Evolutionary conservation across 2,797 vertebrate genomes (phyloP).

Genomic region (Morelia viridis): DNA sequence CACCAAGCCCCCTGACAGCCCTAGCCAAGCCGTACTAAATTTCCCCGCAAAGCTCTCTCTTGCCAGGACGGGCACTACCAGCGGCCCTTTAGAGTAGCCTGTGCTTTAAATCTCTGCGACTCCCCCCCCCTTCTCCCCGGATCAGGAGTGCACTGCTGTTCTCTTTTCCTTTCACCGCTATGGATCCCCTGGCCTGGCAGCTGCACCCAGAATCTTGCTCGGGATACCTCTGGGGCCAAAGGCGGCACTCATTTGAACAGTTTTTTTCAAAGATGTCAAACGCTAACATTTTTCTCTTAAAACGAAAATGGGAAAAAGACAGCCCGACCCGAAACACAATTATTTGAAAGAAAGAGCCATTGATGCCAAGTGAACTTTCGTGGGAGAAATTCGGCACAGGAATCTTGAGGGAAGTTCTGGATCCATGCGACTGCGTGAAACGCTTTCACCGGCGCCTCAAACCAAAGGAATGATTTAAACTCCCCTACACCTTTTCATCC

Average conservation of each 20-base stretch:
- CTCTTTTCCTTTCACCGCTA: background rate
- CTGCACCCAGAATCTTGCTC: no score
- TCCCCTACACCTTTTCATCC: background rate
- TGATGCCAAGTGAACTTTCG: background rate
- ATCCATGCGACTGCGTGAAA: conserved; percentile 21
- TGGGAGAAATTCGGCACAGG: background rate
- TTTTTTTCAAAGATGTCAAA: background rate
- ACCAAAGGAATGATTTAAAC: background rate
- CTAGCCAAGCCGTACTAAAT: background rate
- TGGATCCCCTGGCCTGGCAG: background rate
- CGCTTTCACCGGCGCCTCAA: background rate
- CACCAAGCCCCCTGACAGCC: background rate
- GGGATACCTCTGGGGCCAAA: background rate
- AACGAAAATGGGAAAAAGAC: background rate
- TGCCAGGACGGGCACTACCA: background rate
- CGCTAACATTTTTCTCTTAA: background rate
- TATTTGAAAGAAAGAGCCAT: background rate
- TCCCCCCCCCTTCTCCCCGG: background rate
- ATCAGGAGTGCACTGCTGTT: no score
- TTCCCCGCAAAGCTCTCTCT: background rate
- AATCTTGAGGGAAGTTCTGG: conserved; percentile 39
- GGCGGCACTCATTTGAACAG: background rate
- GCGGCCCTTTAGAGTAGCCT: background rate
- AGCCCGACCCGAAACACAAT: background rate
- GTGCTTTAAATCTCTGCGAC: background rate